Base-by-base conservation (phyloP, 1,140 invertebrate genomes). In the Babylonia areolata region DNA sequence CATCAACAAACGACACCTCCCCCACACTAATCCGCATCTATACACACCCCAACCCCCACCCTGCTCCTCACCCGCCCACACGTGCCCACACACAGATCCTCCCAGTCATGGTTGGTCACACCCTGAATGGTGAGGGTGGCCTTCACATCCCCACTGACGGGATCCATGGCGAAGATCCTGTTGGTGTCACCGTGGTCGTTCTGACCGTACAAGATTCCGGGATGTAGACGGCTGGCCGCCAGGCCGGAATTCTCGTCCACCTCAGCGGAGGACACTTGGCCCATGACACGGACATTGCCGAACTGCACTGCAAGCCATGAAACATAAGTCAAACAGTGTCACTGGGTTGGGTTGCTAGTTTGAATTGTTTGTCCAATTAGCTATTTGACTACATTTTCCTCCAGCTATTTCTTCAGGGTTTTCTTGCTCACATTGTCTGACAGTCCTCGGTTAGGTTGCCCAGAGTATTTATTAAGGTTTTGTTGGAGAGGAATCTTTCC, bases 231-330 rank as follows among this genome's bases (percentile, higher is more conserved):
- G 35, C 91, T 91, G 17, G 89, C 90, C 31, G 88, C 89, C 35
- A 92, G 69, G 20, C 91, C 91, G 23, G 91, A 92, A 28, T 89
- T 90, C 78, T 92, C 91, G 12, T 85, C 75, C 1, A 91, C 77
- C 1, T 58, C 82, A 39, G 28, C 9, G 58, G 75, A 85, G 2
- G 69, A 71, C 5, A 91, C 80, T 15, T 83, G 88, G 12, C 88
- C 87, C n/a, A 85, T 46, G 5, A 1, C 33, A 17, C 46, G 31
- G 17, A 6, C 83, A 20, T 46, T 23, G 42, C 51, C 39, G 64
- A 89, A 89, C 23, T 78, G 73, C 35, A 75, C 84, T 28, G 75
- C 78, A 51, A 75, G 2, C 51, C 84, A 54, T 33, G n/a, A 51
- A 31, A 33, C n/a, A 23, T 11, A 28, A 69, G 37, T 17, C 3